Conservation (phyloP, 2,797 vertebrate species). For the Ptychadena robeensis region DNA sequence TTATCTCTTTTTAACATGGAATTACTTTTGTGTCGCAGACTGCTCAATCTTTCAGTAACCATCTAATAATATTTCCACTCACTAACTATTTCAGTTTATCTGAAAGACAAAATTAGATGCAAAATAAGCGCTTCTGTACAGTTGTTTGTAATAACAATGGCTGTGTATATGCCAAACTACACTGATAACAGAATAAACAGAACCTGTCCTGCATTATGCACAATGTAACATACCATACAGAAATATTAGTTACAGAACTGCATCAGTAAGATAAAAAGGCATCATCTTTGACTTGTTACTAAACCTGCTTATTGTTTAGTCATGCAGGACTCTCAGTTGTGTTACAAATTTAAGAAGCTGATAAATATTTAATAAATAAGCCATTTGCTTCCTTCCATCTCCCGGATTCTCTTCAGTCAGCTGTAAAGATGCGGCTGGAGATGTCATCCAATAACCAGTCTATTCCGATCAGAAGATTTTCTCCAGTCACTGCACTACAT, state of each 20-base stretch:
- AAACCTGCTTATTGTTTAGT: not conserved
- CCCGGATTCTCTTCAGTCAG: slow-evolving; percentile 71
- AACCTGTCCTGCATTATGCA: too few species aligned
- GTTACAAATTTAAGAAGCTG: slow-evolving; percentile 40
- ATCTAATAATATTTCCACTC: too few species aligned
- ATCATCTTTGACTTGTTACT: not conserved
- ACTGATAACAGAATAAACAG: too few species aligned
- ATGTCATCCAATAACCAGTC: slow-evolving; percentile 91
- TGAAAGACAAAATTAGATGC: too few species aligned
- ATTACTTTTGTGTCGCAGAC: too few species aligned
- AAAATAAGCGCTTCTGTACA: too few species aligned
- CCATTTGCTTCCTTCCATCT: not conserved
- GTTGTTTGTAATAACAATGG: fast-evolving
- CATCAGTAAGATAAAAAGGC: not conserved
- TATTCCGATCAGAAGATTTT: slow-evolving; percentile 84
- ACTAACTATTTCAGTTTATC: too few species aligned
- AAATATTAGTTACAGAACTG: too few species aligned
- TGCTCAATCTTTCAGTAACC: too few species aligned
- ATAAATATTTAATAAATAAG: slow-evolving; percentile 34
- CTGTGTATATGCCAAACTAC: too few species aligned
- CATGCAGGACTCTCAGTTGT: not conserved
- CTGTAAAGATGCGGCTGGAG: slow-evolving; percentile 84
- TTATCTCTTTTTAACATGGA: too few species aligned
- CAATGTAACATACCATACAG: too few species aligned
- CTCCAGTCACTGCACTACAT: slow-evolving; percentile 88